A percentile compares a stretch with the other conserved stretches of the same genome.
Conservation (phyloP, 2,113 vertebrate species). For the Pelecanus crispus region DNA sequence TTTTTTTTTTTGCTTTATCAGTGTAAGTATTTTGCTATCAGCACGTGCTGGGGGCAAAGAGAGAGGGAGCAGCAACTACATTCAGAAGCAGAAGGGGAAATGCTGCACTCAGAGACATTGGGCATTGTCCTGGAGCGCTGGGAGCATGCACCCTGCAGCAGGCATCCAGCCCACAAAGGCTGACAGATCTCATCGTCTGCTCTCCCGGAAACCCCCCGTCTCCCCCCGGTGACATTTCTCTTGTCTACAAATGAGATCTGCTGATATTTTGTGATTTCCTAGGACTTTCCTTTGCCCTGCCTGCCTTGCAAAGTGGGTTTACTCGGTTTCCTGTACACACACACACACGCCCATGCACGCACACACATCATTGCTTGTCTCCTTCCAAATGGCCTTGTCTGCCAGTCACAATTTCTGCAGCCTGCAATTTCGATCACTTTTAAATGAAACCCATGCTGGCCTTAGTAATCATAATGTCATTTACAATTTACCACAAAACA, state of each 20-base stretch:
- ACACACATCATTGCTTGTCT: neutral
- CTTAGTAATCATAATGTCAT: conserved; percentile 85
- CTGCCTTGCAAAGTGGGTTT: neutral
- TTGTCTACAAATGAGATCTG: neutral
- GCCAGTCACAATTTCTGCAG: conserved; percentile 78
- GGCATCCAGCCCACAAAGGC: neutral
- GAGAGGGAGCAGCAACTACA: neutral
- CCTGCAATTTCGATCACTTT: conserved; percentile 79
- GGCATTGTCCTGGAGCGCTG: neutral
- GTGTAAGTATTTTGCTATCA: neutral
- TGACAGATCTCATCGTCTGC: neutral
- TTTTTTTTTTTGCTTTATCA: neutral
- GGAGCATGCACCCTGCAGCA: neutral
- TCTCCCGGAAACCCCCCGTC: neutral
- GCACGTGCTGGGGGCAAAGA: neutral
- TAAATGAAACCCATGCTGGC: conserved; percentile 84
- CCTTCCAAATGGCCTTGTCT: conserved; percentile 67
- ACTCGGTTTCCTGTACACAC: neutral
- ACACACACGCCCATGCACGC: neutral
- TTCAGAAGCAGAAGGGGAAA: neutral
- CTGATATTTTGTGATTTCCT: neutral
- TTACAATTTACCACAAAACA: conserved; percentile 85
- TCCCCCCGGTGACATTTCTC: neutral
- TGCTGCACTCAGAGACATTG: rapidly evolving
- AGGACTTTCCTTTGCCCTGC: neutral